Conservation (phyloP, 2,888 invertebrate genomes). For the Patella depressa region DNA sequence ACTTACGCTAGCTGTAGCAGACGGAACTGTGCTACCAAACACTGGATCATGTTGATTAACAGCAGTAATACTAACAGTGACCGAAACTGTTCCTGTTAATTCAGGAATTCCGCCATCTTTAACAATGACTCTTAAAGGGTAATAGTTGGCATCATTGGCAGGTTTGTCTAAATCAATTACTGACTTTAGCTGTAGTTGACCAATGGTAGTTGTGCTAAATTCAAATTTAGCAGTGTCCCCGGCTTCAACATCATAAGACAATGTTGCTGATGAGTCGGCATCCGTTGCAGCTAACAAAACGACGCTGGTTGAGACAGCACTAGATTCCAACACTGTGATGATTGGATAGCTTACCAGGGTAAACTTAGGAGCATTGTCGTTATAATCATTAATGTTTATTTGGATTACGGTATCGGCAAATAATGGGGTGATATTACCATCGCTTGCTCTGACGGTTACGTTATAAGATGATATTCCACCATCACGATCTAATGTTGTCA, state of each 20-base stretch:
- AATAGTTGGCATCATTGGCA: slow-evolving; percentile 21
- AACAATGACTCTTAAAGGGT: slow-evolving; percentile 29
- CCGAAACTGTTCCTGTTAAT: slow-evolving; percentile 29
- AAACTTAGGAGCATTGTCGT: slow-evolving; percentile 40
- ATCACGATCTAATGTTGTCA: slow-evolving; percentile 14
- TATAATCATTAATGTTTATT: slow-evolving; percentile 34
- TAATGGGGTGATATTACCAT: slow-evolving; percentile 26
- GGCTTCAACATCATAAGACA: slow-evolving; percentile 24
- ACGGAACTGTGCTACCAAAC: slow-evolving; percentile 22
- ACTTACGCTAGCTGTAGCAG: slow-evolving; percentile 10
- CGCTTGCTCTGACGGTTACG: slow-evolving; percentile 36
- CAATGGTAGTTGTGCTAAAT: slow-evolving; percentile 15
- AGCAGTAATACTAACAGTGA: slow-evolving; percentile 33
- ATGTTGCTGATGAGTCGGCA: slow-evolving; percentile 26
- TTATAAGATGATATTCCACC: slow-evolving; percentile 37
- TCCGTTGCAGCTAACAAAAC: slow-evolving; percentile 26
- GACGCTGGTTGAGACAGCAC: slow-evolving; percentile 11
- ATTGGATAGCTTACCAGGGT: slow-evolving; percentile 19
- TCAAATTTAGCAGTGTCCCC: slow-evolving; percentile 20
- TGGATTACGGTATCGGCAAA: slow-evolving; percentile 24
- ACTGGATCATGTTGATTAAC: slow-evolving; percentile 40
- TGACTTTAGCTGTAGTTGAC: slow-evolving; percentile 26
- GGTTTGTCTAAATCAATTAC: slow-evolving; percentile 31
- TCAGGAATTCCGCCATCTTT: slow-evolving; percentile 31
- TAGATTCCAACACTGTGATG: slow-evolving; percentile 23